Conservation (phyloP, 2,888 invertebrate species). For the Stratiomys singularior region DNA sequence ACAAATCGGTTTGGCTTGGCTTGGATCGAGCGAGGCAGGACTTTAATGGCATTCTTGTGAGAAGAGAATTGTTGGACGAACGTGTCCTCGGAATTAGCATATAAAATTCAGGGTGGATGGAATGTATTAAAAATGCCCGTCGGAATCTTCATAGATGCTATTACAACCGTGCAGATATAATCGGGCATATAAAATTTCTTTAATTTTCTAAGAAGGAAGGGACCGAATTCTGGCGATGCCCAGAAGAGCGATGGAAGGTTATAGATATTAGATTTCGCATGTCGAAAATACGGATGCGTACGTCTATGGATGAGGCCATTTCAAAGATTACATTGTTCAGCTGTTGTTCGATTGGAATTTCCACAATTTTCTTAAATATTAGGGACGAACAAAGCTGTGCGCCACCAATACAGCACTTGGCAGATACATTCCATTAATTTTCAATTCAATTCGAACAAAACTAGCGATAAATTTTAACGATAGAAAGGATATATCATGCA, state of each 20-base stretch:
- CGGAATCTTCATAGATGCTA: not conserved
- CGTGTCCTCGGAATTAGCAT: not conserved
- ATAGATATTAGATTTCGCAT: constrained; percentile 5
- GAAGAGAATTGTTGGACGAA: not conserved
- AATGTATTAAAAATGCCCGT: not conserved
- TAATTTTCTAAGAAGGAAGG: constrained; percentile 9
- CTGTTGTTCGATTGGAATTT: not conserved
- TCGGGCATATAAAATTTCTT: not conserved
- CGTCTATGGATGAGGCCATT: not conserved
- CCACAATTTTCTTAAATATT: too few relatives aligned
- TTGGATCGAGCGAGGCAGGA: not conserved
- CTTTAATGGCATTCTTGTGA: not conserved
- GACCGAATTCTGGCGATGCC: not conserved
- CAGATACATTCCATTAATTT: too few relatives aligned
- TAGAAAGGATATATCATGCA: too few relatives aligned
- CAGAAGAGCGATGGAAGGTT: not conserved
- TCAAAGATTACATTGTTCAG: constrained; percentile 29
- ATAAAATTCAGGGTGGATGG: not conserved
- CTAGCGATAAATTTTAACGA: too few relatives aligned
- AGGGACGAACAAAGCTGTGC: not conserved
- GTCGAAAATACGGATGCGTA: constrained; percentile 16
- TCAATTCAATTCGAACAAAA: too few relatives aligned
- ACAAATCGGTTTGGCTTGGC: constrained; percentile 16
- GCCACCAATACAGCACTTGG: not conserved
- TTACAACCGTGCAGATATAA: not conserved